Percentiles rank a stretch among this genome's conserved stretches.
Evolutionary conservation across 1,140 invertebrate species (phyloP).

Genomic region (Drosophila auraria): DNA sequence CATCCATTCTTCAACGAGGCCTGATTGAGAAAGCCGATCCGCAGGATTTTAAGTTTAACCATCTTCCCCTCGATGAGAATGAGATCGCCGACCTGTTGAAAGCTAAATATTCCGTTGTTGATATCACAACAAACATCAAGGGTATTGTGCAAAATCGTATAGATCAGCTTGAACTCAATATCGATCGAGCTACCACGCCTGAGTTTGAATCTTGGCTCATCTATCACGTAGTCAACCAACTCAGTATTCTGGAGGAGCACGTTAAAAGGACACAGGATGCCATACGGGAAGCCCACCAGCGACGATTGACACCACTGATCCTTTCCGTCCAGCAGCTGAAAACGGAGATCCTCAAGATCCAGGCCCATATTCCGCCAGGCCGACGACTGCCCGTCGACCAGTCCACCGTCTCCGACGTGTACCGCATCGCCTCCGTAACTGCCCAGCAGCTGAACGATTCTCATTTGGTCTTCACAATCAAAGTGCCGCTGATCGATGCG

Average conservation of each 20-base stretch:
- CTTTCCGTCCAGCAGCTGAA: conserved; percentile 19
- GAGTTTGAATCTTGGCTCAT: accelerated
- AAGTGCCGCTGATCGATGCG: conserved; percentile 16
- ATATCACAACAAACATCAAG: background rate
- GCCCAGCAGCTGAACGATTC: background rate
- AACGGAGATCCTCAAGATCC: background rate
- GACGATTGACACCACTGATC: background rate
- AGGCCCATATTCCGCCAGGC: conserved; percentile 1
- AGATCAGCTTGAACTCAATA: background rate
- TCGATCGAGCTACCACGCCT: accelerated
- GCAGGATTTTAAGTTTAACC: background rate
- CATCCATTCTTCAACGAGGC: too few species aligned
- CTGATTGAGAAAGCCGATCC: background rate
- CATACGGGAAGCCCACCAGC: conserved; percentile 11
- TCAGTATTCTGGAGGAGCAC: background rate
- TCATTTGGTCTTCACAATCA: conserved; percentile 13
- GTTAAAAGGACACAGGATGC: background rate
- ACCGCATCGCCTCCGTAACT: conserved; percentile 4
- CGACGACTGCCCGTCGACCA: conserved; percentile 8
- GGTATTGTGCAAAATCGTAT: background rate
- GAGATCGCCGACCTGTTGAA: background rate
- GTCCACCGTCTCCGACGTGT: conserved; percentile 3
- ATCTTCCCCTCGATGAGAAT: too few species aligned
- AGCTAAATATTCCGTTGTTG: background rate
- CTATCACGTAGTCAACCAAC: accelerated